Evolutionary conservation across 2,888 invertebrate genomes (phyloP).

Genomic region (Drosophila birchii): DNA sequence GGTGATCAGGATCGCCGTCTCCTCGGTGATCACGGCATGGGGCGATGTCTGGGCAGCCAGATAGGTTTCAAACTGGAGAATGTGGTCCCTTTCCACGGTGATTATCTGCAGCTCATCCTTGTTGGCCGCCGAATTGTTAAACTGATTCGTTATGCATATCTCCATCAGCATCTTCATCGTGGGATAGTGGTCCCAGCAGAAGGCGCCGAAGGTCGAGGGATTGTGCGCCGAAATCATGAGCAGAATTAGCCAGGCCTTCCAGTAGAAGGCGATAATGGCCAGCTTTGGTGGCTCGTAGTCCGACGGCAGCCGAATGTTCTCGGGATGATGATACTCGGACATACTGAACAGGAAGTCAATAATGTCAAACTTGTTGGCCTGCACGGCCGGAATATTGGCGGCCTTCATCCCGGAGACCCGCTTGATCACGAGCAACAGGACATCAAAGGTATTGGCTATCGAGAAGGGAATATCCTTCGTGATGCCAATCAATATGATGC

Average conservation of each 20-base stretch:
- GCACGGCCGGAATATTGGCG: conserved; percentile 89
- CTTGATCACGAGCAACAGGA: conserved; percentile 93
- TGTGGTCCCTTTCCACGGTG: conserved; percentile 90
- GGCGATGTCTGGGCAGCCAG: conserved; percentile 93
- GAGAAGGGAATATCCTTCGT: conserved; percentile 91
- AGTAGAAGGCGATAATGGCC: conserved; percentile 96
- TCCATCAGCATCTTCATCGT: conserved; percentile 96
- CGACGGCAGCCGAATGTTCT: conserved; percentile 94
- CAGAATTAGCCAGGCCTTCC: conserved; percentile 97
- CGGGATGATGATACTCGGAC: conserved; percentile 96
- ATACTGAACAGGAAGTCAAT: conserved; percentile 96
- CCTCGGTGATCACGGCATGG: conserved; percentile 95
- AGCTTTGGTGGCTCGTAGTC: conserved; percentile 93
- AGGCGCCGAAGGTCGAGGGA: conserved; percentile 93
- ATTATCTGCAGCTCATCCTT: conserved; percentile 89
- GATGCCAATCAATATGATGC: conserved; percentile 92
- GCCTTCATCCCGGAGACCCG: conserved; percentile 92
- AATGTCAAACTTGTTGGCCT: conserved; percentile 92
- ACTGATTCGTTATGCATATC: conserved; percentile 96
- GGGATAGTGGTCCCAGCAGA: conserved; percentile 96
- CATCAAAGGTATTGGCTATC: conserved; percentile 93
- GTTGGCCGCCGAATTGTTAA: conserved; percentile 86
- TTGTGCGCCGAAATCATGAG: conserved; percentile 96
- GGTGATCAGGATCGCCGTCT: conserved; percentile 92
- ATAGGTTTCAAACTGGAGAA: conserved; percentile 95